Conservation (phyloP, 1,140 invertebrate species). For the Pomacea maculata region DNA sequence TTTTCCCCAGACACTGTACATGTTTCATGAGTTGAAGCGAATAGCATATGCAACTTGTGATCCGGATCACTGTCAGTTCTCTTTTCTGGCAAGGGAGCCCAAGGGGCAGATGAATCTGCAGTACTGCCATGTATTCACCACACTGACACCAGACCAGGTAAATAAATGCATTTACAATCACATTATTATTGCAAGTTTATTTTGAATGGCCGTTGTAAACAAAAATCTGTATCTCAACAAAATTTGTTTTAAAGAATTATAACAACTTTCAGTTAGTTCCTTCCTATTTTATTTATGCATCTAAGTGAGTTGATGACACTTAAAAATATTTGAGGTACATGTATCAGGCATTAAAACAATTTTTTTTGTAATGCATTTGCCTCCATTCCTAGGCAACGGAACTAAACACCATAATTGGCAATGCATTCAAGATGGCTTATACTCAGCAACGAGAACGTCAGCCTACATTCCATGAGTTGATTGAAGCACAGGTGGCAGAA, state of each 20-base stretch:
- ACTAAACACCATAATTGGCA: conserved; percentile 85
- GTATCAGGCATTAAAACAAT: too few species aligned
- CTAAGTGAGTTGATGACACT: too few species aligned
- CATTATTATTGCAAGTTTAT: too few species aligned
- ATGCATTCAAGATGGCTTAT: conserved; percentile 92
- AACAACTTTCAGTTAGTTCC: too few species aligned
- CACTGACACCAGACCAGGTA: conserved; percentile 81
- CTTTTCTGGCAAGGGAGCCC: conserved; percentile 84
- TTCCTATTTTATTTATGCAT: too few species aligned
- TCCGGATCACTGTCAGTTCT: conserved; percentile 80
- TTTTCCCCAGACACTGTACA: conserved; percentile 77
- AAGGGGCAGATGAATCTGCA: conserved; percentile 78
- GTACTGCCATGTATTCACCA: conserved; percentile 86
- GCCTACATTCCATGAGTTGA: conserved; percentile 64
- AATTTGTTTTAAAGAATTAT: too few species aligned
- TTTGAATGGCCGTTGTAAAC: too few species aligned
- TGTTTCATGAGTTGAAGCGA: conserved; percentile 85
- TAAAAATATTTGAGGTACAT: too few species aligned
- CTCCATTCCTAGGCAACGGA: conserved; percentile 79
- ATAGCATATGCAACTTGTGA: conserved; percentile 90
- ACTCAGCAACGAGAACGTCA: conserved; percentile 79
- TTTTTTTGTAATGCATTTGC: too few species aligned
- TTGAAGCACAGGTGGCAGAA: conserved; percentile 56
- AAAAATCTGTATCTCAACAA: too few species aligned
- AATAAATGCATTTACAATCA: conserved; percentile 36